Conservation (phyloP, 2,888 invertebrate species). For the Bellardia bayeri region DNA sequence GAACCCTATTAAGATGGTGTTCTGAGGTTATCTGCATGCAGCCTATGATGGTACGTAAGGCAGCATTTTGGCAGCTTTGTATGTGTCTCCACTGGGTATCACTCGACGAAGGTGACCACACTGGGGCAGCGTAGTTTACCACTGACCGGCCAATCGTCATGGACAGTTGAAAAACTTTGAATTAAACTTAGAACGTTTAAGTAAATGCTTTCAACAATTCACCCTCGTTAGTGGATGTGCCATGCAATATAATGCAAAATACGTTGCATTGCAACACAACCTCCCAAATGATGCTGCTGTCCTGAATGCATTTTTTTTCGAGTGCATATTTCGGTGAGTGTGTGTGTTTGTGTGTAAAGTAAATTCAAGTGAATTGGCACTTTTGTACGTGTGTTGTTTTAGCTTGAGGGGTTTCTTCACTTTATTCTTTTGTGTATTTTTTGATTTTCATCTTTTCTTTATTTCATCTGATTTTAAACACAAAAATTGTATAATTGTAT, state of each 20-base stretch:
- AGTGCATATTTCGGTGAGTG: conserved; percentile 33
- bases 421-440: conserved; percentile 57
- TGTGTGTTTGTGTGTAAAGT: conserved; percentile 43
- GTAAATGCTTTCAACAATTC: not conserved
- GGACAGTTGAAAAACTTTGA: no score
- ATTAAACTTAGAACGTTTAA: no score
- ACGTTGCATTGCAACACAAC: conserved; percentile 54
- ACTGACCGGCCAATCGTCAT: no score
- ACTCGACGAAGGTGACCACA: no score
- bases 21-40: no score
- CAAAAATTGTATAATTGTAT: not conserved
- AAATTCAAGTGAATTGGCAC: conserved; percentile 71
- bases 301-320: conserved; percentile 51
- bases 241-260: conserved; percentile 45
- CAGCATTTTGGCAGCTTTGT: no score
- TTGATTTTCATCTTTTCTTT: conserved; percentile 60
- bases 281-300: conserved; percentile 57
- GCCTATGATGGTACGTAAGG: no score
- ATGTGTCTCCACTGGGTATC: no score
- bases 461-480: conserved; percentile 43
- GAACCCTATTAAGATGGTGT: no score
- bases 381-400: conserved; percentile 69
- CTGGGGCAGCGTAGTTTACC: no score
- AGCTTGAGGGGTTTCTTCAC: conserved; percentile 63
- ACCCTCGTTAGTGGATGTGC: conserved; percentile 59